Evolutionary conservation across 2,113 vertebrate species (phyloP).

Genomic region (Zosterops lateralis): DNA sequence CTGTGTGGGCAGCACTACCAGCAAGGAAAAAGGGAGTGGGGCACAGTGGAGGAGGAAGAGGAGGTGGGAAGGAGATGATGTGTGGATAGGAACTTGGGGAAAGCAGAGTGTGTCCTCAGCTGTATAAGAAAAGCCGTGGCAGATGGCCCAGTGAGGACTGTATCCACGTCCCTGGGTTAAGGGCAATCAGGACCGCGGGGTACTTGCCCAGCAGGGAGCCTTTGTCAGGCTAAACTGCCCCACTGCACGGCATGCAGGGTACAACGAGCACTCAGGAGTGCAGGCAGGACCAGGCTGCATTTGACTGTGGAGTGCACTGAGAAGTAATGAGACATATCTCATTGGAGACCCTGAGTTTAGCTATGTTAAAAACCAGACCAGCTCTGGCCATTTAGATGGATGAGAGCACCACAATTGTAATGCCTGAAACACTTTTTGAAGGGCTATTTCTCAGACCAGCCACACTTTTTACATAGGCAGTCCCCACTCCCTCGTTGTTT

Average conservation of each 20-base stretch:
- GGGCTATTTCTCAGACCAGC: background rate
- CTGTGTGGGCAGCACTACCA: background rate
- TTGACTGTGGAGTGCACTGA: background rate
- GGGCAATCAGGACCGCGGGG: background rate
- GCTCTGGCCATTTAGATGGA: background rate
- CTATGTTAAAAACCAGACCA: background rate
- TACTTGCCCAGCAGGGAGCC: background rate
- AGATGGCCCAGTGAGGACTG: background rate
- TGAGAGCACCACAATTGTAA: background rate
- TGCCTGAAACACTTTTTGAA: background rate
- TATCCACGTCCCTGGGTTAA: background rate
- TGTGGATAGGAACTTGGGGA: background rate
- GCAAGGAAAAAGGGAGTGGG: background rate
- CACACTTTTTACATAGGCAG: background rate
- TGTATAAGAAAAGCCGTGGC: background rate
- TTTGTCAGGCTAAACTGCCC: background rate
- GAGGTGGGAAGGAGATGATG: background rate
- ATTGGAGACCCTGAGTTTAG: background rate
- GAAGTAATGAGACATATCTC: background rate
- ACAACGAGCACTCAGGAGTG: background rate
- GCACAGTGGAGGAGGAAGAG: accelerated
- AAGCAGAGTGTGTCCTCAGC: background rate
- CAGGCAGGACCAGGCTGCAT: background rate
- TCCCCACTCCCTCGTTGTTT: background rate
- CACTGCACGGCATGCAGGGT: background rate